These are phyloP conservation scores for Lycocorax pyrrhopterus DNA, from an alignment of 2,113 vertebrate genomes.

Conservation along the genomic window DNA sequence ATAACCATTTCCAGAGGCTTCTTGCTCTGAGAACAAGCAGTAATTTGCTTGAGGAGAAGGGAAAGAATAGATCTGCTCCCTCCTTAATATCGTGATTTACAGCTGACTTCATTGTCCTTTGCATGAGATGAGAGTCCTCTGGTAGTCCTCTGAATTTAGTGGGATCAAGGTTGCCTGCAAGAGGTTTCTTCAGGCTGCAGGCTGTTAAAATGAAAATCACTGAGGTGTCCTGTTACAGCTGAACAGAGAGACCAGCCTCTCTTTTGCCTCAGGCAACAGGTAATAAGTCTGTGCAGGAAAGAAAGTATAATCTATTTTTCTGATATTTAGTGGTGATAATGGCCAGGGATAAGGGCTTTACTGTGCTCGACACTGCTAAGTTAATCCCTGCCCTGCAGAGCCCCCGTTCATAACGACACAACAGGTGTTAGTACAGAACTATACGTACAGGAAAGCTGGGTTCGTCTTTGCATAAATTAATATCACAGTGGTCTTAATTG, in stretches of 20 bases:
- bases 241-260: not conserved
- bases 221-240: not conserved
- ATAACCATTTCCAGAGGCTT: not conserved
- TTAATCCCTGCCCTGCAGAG: not conserved
- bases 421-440: not conserved
- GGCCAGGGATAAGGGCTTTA: not conserved
- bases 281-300: not conserved
- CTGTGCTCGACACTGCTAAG: not conserved
- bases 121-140: not conserved
- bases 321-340: not conserved
- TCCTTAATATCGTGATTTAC: accelerated
- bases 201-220: not conserved
- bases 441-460: not conserved
- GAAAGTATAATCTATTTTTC: not conserved
- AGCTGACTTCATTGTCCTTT: not conserved
- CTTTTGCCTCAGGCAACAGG: not conserved
- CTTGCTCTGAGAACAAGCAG: not conserved
- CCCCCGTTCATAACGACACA: accelerated
- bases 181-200: not conserved
- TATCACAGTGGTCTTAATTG: not conserved
- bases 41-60: not conserved
- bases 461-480: not conserved
- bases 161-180: not conserved
- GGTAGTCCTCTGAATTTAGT: not conserved
- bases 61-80: not conserved